These are phyloP conservation scores for Sweltsa coloradensis DNA, from an alignment of 1,140 invertebrate genomes.

Conservation along the genomic window DNA sequence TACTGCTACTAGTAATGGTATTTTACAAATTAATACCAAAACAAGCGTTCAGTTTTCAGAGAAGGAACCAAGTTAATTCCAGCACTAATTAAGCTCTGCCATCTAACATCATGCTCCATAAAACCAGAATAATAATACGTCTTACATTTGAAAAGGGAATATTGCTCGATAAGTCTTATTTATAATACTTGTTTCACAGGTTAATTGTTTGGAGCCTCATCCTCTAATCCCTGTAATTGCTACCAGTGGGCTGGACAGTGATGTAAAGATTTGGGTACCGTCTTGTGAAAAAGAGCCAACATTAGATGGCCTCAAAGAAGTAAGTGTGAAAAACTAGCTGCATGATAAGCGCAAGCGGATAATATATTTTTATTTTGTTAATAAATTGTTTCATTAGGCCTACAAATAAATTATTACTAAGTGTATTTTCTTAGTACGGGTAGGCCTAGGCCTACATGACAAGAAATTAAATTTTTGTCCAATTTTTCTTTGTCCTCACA, in stretches of 20 bases:
- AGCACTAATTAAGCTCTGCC: slow-evolving; percentile 6
- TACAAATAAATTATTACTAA: no score
- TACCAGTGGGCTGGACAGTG: slow-evolving; percentile 80
- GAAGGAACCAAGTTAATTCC: not conserved
- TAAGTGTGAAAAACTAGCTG: slow-evolving; percentile 20
- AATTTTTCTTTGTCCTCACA: not conserved
- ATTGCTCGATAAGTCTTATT: not conserved
- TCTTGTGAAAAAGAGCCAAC: slow-evolving; percentile 42
- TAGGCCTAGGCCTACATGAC: no score
- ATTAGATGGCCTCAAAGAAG: slow-evolving; percentile 35
- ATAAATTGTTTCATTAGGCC: not conserved
- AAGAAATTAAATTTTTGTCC: not conserved
- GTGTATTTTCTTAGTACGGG: no score
- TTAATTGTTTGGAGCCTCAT: slow-evolving; percentile 87
- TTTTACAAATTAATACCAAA: no score
- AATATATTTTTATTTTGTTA: not conserved
- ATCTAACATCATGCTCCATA: not conserved
- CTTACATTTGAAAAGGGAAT: not conserved
- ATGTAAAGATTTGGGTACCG: slow-evolving; percentile 90
- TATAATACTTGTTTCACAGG: slow-evolving; percentile 37
- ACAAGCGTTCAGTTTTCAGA: no score
- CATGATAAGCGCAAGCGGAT: not conserved
- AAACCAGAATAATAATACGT: not conserved
- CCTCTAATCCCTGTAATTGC: slow-evolving; percentile 76
- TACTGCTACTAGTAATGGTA: no score